Base-by-base conservation (phyloP, 2,113 vertebrate genomes). In the Scomber scombrus region DNA sequence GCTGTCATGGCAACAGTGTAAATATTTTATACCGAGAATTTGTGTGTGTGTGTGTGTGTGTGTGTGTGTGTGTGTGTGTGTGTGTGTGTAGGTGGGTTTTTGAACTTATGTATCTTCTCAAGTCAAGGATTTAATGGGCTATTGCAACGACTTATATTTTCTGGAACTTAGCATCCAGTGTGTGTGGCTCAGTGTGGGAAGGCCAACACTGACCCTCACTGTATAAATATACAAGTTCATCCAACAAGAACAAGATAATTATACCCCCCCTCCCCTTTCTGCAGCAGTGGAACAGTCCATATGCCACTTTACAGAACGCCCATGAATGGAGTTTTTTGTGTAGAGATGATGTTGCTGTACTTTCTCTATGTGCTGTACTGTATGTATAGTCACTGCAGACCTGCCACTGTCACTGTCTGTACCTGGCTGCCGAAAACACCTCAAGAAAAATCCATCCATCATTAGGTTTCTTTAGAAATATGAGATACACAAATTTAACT, bases 1-100 rank as follows among this genome's bases (percentile, higher is more conserved):
- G 87, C 80, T 88, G 69, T 81, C 88, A 89, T 78, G 88, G 90
- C 70, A 93, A 91, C 93, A 16, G 57, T 75, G 87, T 94, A 90
- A 94, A 95, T 95, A 89, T 93, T 94, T 93, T 76, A 86, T 81
- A 56, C 51, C n/a, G 19, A 52, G 71, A 49, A 57, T 86, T 81
- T 81, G 65, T 79, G 7, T 55, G 50, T 51, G 34, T n/a, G 23
- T 66, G 31, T 66, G 50, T 52, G 10, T 82, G 31, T 43, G 19
- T 62, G 19, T 29, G 21, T 77, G 68, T 29, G 21, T 77, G 68
- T 47, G 64, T 62, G 58, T 62, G 29, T 69, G n/a, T 11, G 62
- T 34, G 13, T 66, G 56, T 73, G 67, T 61, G 72, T 55, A 73
- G 56, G 47, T 3, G 54, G 45, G n/a, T 68, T 65, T 70, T 65